A percentile compares a stretch with the other conserved stretches of the same genome.
These are phyloP conservation scores for Dermochelys coriacea DNA, from an alignment of 2,797 vertebrate species.

Conservation along the genomic window DNA sequence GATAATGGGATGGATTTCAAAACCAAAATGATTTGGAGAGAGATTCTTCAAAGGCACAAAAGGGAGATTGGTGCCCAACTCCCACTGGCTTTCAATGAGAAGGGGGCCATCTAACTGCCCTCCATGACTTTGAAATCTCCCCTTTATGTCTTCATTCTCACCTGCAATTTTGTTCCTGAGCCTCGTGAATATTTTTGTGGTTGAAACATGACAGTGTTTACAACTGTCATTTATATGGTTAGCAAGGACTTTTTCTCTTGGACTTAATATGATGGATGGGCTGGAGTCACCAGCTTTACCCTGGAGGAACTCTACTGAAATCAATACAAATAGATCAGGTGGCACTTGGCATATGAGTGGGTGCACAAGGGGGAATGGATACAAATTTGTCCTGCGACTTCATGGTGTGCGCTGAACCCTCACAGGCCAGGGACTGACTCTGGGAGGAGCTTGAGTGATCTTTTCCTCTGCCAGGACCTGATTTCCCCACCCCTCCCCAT, in stretches of 20 bases:
- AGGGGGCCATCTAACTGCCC: background rate
- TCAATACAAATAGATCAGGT: background rate
- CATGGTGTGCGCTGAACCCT: background rate
- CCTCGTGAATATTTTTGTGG: background rate
- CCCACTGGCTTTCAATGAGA: background rate
- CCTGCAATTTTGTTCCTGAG: background rate
- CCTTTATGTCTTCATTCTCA: background rate
- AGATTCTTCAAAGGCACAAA: background rate
- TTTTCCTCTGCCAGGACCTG: conserved; percentile 16
- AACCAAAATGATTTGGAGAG: background rate
- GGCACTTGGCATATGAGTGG: background rate
- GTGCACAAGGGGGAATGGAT: background rate
- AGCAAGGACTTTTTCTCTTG: background rate
- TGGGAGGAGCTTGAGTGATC: conserved; percentile 9
- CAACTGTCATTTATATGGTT: background rate
- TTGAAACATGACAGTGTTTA: background rate
- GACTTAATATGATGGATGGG: rapidly evolving
- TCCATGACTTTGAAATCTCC: background rate
- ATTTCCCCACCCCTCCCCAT: background rate
- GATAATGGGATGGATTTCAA: background rate
- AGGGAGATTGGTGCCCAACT: background rate
- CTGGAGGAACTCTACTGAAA: background rate
- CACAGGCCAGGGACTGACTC: background rate
- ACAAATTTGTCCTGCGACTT: background rate
- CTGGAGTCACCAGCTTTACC: background rate